Percentiles rank a stretch among this genome's conserved stretches.
Conservation (phyloP, 2,797 vertebrate genomes). For the Bovichtus variegatus region DNA sequence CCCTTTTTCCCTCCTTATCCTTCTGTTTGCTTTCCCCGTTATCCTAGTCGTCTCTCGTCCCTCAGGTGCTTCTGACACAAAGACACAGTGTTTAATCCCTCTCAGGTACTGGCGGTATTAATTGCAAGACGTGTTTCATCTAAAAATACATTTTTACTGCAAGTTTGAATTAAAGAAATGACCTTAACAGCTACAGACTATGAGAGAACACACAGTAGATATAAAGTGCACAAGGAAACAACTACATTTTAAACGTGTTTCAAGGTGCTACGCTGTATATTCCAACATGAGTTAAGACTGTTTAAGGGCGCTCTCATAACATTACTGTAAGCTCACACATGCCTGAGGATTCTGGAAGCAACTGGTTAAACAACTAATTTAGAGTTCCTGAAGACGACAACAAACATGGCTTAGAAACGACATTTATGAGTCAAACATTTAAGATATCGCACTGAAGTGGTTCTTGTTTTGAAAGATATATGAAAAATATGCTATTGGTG, state of each 20-base stretch:
- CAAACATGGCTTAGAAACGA: not conserved
- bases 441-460: not conserved
- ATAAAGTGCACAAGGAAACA: not conserved
- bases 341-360: slow-evolving; percentile 25
- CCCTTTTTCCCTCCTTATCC: slow-evolving; percentile 5
- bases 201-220: not conserved
- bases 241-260: not conserved
- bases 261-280: not conserved
- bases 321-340: not conserved
- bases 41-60: slow-evolving; percentile 23
- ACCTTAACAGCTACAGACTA: not conserved
- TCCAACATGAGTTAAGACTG: slow-evolving; percentile 3
- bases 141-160: not conserved
- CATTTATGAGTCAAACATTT: slow-evolving; percentile 3
- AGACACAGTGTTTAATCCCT: not conserved
- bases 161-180: not conserved
- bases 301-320: not conserved
- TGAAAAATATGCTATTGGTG: not conserved
- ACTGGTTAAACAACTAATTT: slow-evolving; percentile 51
- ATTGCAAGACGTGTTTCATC: not conserved
- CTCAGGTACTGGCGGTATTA: not conserved
- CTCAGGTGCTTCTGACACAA: slow-evolving; percentile 48
- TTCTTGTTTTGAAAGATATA: not conserved
- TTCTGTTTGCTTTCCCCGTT: slow-evolving; percentile 73
- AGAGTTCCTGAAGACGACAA: not conserved